Evolutionary conservation across 2,888 invertebrate genomes (phyloP).

Genomic region (Pasiphila rectangulata): DNA sequence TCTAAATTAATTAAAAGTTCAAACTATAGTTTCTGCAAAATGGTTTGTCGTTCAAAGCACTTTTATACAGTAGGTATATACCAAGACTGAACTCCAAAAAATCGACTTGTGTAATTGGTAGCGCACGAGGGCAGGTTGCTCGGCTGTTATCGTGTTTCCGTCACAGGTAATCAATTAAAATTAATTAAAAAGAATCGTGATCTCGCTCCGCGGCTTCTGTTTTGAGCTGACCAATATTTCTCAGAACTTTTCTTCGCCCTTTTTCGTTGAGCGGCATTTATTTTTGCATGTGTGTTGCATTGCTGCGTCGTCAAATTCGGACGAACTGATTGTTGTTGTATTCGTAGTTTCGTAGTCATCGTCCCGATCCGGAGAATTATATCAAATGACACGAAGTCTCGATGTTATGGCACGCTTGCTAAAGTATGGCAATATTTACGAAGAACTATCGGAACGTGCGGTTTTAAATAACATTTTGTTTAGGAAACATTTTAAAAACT

Average conservation of each 20-base stretch:
- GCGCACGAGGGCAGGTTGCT: slow-evolving; percentile 9
- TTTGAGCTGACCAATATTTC: slow-evolving; percentile 19
- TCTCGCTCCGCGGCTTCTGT: slow-evolving; percentile 40
- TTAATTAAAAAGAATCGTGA: slow-evolving; percentile 37
- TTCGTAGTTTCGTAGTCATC: neutral
- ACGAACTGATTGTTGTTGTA: slow-evolving; percentile 14
- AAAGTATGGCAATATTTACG: too few relatives aligned
- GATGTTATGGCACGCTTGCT: neutral
- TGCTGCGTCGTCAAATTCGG: slow-evolving; percentile 6
- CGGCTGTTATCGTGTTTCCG: slow-evolving; percentile 21
- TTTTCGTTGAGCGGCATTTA: slow-evolving; percentile 16
- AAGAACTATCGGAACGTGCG: too few relatives aligned
- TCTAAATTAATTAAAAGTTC: too few relatives aligned
- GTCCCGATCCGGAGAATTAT: slow-evolving; percentile 2
- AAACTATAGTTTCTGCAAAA: too few relatives aligned
- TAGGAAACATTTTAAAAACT: too few relatives aligned
- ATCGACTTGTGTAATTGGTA: slow-evolving; percentile 20
- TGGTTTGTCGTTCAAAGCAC: too few relatives aligned
- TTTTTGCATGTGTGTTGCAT: slow-evolving; percentile 17
- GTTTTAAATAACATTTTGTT: too few relatives aligned
- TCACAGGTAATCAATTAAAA: slow-evolving; percentile 41
- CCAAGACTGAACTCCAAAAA: slow-evolving; percentile 2
- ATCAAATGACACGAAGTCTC: neutral
- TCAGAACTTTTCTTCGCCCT: slow-evolving; percentile 12
- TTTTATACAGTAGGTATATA: too few relatives aligned